A percentile compares a stretch with the other conserved stretches of the same genome.
These are phyloP conservation scores for Cactoblastis cactorum DNA, from an alignment of 2,888 invertebrate genomes.

Conservation along the genomic window DNA sequence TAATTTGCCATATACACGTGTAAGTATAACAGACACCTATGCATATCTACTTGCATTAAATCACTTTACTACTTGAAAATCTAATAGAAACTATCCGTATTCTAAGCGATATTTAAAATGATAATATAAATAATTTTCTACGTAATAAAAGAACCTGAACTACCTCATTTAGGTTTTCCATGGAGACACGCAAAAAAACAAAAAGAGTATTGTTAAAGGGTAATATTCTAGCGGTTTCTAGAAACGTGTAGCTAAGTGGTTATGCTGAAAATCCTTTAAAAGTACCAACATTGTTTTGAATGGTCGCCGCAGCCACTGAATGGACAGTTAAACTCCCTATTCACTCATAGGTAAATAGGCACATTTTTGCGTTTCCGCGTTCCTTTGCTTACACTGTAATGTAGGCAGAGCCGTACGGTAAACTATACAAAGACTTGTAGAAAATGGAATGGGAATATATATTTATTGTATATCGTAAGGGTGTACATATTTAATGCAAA, in stretches of 20 bases:
- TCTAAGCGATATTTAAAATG: too few species aligned
- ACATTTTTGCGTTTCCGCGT: slow-evolving; percentile 68
- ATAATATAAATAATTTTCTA: too few species aligned
- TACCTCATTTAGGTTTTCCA: not conserved
- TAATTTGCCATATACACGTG: too few species aligned
- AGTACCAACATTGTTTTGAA: slow-evolving; percentile 57
- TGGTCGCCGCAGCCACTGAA: slow-evolving; percentile 49
- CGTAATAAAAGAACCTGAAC: too few species aligned
- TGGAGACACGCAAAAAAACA: not conserved
- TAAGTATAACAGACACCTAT: too few species aligned
- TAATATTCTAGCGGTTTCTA: slow-evolving; percentile 36
- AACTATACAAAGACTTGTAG: not conserved
- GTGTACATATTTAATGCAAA: too few species aligned
- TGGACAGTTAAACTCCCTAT: slow-evolving; percentile 65
- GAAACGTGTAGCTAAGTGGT: slow-evolving; percentile 31
- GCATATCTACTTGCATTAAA: too few species aligned
- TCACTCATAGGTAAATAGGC: slow-evolving; percentile 59
- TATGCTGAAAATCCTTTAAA: slow-evolving; percentile 47
- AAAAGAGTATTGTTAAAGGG: slow-evolving; percentile 20
- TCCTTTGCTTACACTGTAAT: slow-evolving; percentile 33
- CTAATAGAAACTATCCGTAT: too few species aligned
- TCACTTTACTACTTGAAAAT: too few species aligned
- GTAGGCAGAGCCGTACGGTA: slow-evolving; percentile 26
- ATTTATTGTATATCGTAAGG: not conserved
- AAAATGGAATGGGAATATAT: not conserved